A percentile compares a stretch with the other conserved stretches of the same genome.
Evolutionary conservation across 2,797 vertebrate genomes (phyloP).

Genomic region (Taenioides sp.): DNA sequence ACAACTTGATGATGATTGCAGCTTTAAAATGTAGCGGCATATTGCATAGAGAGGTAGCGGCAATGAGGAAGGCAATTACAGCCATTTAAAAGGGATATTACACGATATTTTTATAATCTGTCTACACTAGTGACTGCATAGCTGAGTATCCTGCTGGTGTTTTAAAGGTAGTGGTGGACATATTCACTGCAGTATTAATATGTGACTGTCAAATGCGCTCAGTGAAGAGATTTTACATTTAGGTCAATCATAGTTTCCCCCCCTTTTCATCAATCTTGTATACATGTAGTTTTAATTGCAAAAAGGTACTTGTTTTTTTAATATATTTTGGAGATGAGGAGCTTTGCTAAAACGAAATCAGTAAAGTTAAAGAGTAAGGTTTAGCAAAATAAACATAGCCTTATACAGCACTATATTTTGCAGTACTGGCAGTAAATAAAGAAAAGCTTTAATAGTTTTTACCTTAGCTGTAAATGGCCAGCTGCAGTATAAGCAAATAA

Average conservation of each 20-base stretch:
- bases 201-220: not conserved
- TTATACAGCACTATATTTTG: not conserved
- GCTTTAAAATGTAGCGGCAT: slow-evolving; percentile 60
- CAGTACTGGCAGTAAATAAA: no score
- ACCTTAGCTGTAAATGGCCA: no score
- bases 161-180: not conserved
- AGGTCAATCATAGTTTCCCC: not conserved
- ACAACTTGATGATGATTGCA: slow-evolving; percentile 75
- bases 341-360: not conserved
- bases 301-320: not conserved
- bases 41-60: slow-evolving; percentile 47
- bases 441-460: no score
- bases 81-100: slow-evolving; percentile 3
- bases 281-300: not conserved
- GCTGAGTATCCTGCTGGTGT: not conserved
- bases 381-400: not conserved
- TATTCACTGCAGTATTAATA: not conserved
- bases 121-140: not conserved
- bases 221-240: not conserved
- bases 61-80: slow-evolving; percentile 24
- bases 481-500: not conserved
- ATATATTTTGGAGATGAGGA: not conserved
- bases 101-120: slow-evolving; percentile 1
- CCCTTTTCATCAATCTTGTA: not conserved
- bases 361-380: no score